phyloP scores from a whole-genome alignment of 2,797 vertebrate genomes.

The Chaunax sp. region DNA sequence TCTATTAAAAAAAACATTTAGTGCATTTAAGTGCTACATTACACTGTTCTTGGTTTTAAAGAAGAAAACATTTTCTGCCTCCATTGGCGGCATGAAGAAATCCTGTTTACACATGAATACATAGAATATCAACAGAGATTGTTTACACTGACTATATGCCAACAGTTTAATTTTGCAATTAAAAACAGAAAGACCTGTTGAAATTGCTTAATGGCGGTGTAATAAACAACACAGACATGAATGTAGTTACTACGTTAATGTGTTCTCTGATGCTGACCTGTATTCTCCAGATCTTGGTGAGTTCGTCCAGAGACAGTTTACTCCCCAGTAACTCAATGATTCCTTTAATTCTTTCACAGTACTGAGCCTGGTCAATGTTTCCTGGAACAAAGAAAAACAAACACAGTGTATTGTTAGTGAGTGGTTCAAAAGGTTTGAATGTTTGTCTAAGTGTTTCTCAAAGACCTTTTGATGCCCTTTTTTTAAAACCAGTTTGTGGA shows the following conservation, averaged over 20 bases:
- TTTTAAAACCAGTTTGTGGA: background rate
- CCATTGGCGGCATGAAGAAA: too few relatives aligned
- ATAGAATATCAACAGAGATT: background rate
- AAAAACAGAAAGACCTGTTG: background rate
- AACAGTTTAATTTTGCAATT: background rate
- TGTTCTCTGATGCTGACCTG: conserved; percentile 84
- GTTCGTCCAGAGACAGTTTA: conserved; percentile 97
- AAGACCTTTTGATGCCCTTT: background rate
- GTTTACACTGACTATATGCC: background rate
- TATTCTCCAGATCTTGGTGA: conserved; percentile 99
- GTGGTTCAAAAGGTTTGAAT: background rate
- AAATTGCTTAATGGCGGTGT: background rate
- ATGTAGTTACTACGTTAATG: background rate
- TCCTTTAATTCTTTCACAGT: conserved; percentile 99
- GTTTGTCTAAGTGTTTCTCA: background rate
- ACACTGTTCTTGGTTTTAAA: too few relatives aligned
- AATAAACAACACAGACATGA: background rate
- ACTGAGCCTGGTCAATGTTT: conserved; percentile 99
- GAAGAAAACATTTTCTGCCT: too few relatives aligned
- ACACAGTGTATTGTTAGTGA: background rate
- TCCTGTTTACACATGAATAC: background rate
- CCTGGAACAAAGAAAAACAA: conserved; percentile 77
- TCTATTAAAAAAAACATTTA: too few relatives aligned
- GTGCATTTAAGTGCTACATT: too few relatives aligned
- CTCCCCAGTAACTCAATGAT: conserved; percentile 99